Conservation (phyloP, 1,140 invertebrate genomes). For the Heliothis subflexa region DNA sequence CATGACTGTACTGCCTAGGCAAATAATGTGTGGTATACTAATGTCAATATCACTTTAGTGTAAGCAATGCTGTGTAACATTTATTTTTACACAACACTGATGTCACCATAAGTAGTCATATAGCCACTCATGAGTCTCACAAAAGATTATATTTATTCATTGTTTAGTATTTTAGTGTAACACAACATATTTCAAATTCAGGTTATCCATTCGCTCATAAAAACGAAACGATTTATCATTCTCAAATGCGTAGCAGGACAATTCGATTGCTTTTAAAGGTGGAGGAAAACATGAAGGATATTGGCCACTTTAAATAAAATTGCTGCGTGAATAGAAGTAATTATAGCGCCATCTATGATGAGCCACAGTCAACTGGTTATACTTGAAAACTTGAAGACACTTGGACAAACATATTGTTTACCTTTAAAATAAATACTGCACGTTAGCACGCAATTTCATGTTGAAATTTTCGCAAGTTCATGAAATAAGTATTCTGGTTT, state of each 20-base stretch:
- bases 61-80: background rate
- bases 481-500: background rate
- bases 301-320: background rate
- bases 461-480: background rate
- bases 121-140: background rate
- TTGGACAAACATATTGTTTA: slow-evolving; percentile 7
- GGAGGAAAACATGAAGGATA: slow-evolving; percentile 25
- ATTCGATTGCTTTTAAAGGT: slow-evolving; percentile 9
- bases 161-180: slow-evolving; percentile 8
- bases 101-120: background rate
- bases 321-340: background rate
- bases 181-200: slow-evolving; percentile 29
- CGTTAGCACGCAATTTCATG: background rate
- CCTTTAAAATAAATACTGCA: background rate
- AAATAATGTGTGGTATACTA: background rate
- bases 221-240: background rate
- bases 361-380: background rate
- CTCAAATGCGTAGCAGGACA: slow-evolving; percentile 1
- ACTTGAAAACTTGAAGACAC: slow-evolving; percentile 6
- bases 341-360: background rate
- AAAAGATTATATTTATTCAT: background rate
- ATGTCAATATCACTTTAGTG: slow-evolving; percentile 18
- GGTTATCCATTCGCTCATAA: slow-evolving; percentile 23
- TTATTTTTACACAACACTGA: slow-evolving; percentile 7
- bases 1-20: background rate